Conservation (phyloP, 2,888 invertebrate species). For the Steromphala cineraria region DNA sequence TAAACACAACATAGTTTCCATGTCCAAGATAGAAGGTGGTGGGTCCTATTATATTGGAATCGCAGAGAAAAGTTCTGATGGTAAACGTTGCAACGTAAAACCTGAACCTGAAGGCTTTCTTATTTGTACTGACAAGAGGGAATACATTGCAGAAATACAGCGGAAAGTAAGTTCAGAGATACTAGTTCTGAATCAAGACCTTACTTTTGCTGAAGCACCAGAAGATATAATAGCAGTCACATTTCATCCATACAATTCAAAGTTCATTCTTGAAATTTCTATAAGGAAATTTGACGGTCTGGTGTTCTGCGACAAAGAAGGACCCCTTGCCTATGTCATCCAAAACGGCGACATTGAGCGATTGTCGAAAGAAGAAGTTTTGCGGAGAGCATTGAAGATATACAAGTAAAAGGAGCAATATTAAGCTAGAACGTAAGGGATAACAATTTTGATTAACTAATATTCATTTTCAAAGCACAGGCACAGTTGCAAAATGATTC, state of each 20-base stretch:
- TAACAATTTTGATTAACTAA: no score
- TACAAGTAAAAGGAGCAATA: no score
- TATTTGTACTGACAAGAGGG: background rate
- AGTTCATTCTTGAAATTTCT: background rate
- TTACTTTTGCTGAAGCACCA: background rate
- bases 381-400: background rate
- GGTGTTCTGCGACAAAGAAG: background rate
- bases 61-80: background rate
- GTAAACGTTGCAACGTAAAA: background rate
- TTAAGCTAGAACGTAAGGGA: no score
- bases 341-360: background rate
- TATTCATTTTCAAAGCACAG: no score
- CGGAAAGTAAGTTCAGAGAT: background rate
- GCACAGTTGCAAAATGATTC: no score
- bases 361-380: background rate
- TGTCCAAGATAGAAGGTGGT: background rate
- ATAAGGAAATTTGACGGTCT: background rate
- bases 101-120: background rate
- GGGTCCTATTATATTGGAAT: background rate
- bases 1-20: background rate
- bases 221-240: background rate
- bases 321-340: background rate
- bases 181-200: background rate
- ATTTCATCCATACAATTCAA: background rate
- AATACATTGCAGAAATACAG: background rate